A percentile compares a stretch with the other conserved stretches of the same genome.
These are phyloP conservation scores for Thaumatotibia leucotreta DNA, from an alignment of 1,140 invertebrate species.

Conservation along the genomic window DNA sequence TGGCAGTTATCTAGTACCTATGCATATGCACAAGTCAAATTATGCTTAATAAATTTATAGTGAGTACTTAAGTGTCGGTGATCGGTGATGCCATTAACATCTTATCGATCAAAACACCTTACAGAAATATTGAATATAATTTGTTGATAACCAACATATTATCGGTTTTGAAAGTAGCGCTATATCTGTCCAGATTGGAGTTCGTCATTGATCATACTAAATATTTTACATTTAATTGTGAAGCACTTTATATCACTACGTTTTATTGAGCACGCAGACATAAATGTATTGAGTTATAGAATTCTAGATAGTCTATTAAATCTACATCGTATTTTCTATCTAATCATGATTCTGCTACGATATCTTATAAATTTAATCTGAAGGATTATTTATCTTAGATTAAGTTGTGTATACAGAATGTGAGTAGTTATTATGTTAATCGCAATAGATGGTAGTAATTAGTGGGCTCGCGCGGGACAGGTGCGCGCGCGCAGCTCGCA, in stretches of 20 bases:
- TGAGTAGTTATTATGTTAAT: not conserved
- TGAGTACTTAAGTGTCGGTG: not conserved
- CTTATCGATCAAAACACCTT: too few species aligned
- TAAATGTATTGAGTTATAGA: not conserved
- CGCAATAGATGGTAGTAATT: not conserved
- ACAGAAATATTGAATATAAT: too few species aligned
- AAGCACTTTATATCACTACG: too few species aligned
- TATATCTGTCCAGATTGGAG: too few species aligned
- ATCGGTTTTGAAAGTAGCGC: too few species aligned
- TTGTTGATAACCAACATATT: too few species aligned
- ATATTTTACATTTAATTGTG: too few species aligned
- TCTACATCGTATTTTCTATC: too few species aligned
- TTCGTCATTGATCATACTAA: too few species aligned
- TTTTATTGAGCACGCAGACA: too few species aligned
- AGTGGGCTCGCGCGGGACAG: slow-evolving; percentile 24
- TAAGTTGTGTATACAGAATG: not conserved
- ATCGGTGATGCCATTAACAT: not conserved
- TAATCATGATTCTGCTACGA: not conserved
- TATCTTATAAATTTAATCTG: not conserved
- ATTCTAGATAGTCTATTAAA: too few species aligned
- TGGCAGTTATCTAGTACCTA: not conserved
- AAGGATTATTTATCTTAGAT: not conserved
- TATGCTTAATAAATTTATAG: not conserved
- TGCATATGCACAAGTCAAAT: not conserved
- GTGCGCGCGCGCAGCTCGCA: slow-evolving; percentile 22